Conservation (phyloP, 1,140 invertebrate species). For the Scaptodrosophila lebanonensis region DNA sequence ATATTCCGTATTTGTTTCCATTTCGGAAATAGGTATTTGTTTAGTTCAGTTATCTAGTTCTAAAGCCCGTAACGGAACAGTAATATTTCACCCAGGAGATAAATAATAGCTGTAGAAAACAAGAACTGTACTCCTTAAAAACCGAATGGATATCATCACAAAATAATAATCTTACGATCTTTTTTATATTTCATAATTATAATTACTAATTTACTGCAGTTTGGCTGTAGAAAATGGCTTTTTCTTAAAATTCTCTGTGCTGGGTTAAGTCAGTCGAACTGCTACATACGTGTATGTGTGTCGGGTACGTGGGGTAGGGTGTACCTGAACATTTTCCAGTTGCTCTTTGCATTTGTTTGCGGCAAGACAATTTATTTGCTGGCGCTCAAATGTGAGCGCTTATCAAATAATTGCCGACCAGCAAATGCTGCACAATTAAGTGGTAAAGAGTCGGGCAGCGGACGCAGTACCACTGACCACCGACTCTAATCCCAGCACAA, state of each 20-base stretch:
- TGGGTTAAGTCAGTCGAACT: constrained; percentile 10
- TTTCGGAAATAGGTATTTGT: too few relatives aligned
- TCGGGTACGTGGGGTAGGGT: constrained; percentile 8
- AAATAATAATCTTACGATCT: too few relatives aligned
- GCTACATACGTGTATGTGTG: constrained; percentile 11
- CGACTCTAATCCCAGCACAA: neutral
- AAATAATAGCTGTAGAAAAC: too few relatives aligned
- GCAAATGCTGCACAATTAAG: constrained; percentile 73
- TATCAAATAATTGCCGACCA: constrained; percentile 76
- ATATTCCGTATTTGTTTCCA: too few relatives aligned
- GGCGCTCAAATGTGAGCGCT: constrained; percentile 55
- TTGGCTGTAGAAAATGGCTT: too few relatives aligned
- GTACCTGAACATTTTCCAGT: constrained; percentile 48
- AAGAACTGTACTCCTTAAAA: too few relatives aligned
- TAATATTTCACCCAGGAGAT: too few relatives aligned
- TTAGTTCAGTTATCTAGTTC: too few relatives aligned
- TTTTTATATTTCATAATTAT: too few relatives aligned
- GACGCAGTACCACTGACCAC: constrained; percentile 14
- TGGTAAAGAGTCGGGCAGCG: constrained; percentile 45
- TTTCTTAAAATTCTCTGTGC: constrained; percentile 27
- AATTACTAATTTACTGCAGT: too few relatives aligned
- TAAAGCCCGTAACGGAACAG: too few relatives aligned
- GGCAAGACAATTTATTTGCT: constrained; percentile 58
- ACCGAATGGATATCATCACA: too few relatives aligned
- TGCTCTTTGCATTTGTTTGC: constrained; percentile 65